These are phyloP conservation scores for Dissostichus mawsoni DNA, from an alignment of 2,113 vertebrate genomes.

Conservation along the genomic window DNA sequence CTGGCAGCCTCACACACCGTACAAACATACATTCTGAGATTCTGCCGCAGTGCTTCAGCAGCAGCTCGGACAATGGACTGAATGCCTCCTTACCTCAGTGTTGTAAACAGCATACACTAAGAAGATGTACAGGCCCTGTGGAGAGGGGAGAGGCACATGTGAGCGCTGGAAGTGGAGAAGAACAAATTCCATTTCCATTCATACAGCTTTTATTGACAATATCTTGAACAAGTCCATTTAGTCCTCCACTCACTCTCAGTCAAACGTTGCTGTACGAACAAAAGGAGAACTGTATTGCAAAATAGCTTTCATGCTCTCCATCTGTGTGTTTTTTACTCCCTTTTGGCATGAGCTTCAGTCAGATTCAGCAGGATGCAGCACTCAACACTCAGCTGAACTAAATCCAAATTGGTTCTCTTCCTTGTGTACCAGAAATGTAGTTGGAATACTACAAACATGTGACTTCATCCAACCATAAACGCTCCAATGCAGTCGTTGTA, in stretches of 20 bases:
- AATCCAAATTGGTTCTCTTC: slow-evolving; percentile 1
- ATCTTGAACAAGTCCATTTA: slow-evolving; percentile 37
- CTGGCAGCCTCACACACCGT: slow-evolving; percentile 33
- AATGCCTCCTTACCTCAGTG: slow-evolving; percentile 87
- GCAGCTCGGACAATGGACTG: slow-evolving; percentile 21
- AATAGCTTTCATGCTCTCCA: slow-evolving; percentile 16
- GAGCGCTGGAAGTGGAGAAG: not conserved
- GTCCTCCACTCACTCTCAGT: not conserved
- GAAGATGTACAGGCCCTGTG: slow-evolving; percentile 93
- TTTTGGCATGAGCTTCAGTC: slow-evolving; percentile 15
- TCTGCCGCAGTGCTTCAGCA: slow-evolving; percentile 20
- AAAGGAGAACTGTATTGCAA: slow-evolving; percentile 13
- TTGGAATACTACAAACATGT: not conserved
- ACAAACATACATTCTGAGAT: slow-evolving; percentile 52
- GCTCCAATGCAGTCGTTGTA: not conserved
- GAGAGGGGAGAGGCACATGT: slow-evolving; percentile 54
- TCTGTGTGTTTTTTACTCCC: slow-evolving; percentile 41
- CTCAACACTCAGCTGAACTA: not conserved
- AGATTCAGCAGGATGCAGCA: slow-evolving; percentile 7
- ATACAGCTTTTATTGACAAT: slow-evolving; percentile 20
- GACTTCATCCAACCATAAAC: not conserved
- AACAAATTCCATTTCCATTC: slow-evolving; percentile 21
- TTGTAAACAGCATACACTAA: slow-evolving; percentile 92
- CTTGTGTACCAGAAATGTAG: not conserved
- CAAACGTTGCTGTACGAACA: slow-evolving; percentile 17